Evolutionary conservation across 2,797 vertebrate genomes (phyloP), one percentile per base, ranked within the genome.

Genomic region (Intellagama lesueurii): DNA sequence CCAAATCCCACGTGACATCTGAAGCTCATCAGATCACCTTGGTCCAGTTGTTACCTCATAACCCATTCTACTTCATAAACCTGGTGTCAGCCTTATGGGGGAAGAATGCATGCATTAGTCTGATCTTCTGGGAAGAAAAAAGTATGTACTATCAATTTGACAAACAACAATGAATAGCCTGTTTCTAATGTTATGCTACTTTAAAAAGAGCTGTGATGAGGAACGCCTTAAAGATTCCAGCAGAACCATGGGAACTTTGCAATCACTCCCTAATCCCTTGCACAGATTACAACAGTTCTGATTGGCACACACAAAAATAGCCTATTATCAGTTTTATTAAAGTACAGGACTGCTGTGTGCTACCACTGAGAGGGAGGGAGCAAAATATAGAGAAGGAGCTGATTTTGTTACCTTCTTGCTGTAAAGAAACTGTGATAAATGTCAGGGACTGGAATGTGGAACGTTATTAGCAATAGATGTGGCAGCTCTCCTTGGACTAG

Each of bases 401-500:
- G 69, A 2, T 8, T 69, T 83, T 6, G 19, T 90, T 86, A 84
- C 75, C 56, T 84, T 88, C 35, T 68, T 75, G 79, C 52, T 85
- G 76, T 81, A 79, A 16, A 28, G 88, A 79, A 92, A 30, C 30
- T 78, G 83, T 64, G 79, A 2, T 22, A 84, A 87, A 88, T 44
- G 73, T 26, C 75, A 90, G 77, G 78, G 66, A n/a, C 75, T 86
- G 85, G 40, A 49, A 60, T 19, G 0, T 0, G 2, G 0, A 68
- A 60, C n/a, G 89, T 79, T 85, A 82, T 83, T 0, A 0, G 79
- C 11, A 0, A 72, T 35, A 64, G 26, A 75, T 0, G 0, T 1
- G 26, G 86, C 0, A 1, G 73, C 76, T 66, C 0, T 84, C 81
- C 76, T n/a, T 70, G 56, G 11, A 76, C 0, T 0, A 83, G 77